These are phyloP conservation scores for Eptesicus fuscus DNA, from an alignment of 2,113 vertebrate genomes.

Conservation along the genomic window DNA sequence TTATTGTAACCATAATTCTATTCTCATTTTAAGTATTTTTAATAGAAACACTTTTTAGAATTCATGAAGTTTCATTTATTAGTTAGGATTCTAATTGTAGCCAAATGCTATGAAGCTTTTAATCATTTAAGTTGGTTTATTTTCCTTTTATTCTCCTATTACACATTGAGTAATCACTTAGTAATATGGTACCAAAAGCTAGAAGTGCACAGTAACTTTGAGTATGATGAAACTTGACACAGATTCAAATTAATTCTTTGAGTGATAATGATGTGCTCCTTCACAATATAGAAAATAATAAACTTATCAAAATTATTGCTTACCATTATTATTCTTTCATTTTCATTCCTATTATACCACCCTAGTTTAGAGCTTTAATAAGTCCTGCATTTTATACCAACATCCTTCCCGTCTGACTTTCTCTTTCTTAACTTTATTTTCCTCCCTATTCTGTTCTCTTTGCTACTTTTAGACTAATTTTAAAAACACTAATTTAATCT, in stretches of 20 bases:
- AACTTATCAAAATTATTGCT: conserved; percentile 28
- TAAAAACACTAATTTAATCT: background rate
- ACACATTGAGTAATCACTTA: conserved; percentile 25
- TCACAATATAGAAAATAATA: background rate
- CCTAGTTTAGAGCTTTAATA: background rate
- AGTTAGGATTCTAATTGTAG: conserved; percentile 54
- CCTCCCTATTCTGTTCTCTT: background rate
- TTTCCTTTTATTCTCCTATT: conserved; percentile 38
- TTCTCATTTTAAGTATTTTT: conserved; percentile 40
- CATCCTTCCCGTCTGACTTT: background rate
- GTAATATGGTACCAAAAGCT: background rate
- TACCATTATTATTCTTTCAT: background rate
- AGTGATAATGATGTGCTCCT: background rate
- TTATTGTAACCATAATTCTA: conserved; percentile 51
- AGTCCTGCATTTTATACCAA: background rate
- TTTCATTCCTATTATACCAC: background rate
- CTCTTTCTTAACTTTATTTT: conserved; percentile 34
- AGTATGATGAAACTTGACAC: conserved; percentile 13
- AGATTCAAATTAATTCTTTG: conserved; percentile 31
- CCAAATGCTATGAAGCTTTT: conserved; percentile 45
- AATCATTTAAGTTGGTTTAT: conserved; percentile 55
- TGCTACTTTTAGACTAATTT: background rate
- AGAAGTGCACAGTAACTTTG: background rate
- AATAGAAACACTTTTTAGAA: conserved; percentile 40
- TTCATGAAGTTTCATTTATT: conserved; percentile 52